These are phyloP conservation scores for Campopleginae sp. DNA, from an alignment of 2,888 invertebrate genomes.

Conservation along the genomic window DNA sequence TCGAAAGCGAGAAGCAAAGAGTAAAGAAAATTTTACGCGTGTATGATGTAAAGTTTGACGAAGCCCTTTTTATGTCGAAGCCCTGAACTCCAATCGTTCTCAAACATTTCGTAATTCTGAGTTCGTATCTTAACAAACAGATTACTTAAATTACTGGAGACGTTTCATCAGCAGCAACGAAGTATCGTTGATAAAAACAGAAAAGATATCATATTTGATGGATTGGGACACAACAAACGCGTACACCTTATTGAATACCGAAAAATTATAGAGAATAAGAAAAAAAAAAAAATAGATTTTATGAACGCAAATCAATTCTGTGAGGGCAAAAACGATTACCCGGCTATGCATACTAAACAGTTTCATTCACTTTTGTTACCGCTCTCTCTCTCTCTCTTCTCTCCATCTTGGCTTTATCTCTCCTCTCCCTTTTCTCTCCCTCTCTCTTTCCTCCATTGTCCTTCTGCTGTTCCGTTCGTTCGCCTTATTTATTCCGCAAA, in stretches of 20 bases:
- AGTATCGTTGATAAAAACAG: conserved; percentile 15
- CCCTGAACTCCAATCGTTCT: neutral
- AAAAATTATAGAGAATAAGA: too few relatives aligned
- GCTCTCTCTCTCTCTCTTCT: neutral
- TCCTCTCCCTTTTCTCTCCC: neutral
- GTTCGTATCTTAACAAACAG: neutral
- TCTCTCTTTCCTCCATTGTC: neutral
- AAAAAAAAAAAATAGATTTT: neutral
- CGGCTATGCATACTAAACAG: neutral
- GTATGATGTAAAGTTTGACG: neutral
- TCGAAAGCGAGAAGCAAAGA: neutral
- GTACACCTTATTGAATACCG: neutral
- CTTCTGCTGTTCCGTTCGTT: neutral
- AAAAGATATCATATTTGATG: neutral
- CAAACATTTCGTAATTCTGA: neutral
- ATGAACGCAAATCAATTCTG: neutral
- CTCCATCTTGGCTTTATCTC: neutral
- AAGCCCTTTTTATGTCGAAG: conserved; percentile 2
- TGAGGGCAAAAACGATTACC: neutral
- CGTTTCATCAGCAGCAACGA: neutral
- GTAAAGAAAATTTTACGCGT: neutral
- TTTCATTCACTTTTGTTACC: conserved; percentile 5
- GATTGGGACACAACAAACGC: neutral
- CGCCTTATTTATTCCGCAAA: neutral
- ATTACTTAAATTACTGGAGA: conserved; percentile 2